A percentile compares a stretch with the other conserved stretches of the same genome.
phyloP scores from a whole-genome alignment of 1,140 invertebrate species.

The Penaeus chinensis region DNA sequence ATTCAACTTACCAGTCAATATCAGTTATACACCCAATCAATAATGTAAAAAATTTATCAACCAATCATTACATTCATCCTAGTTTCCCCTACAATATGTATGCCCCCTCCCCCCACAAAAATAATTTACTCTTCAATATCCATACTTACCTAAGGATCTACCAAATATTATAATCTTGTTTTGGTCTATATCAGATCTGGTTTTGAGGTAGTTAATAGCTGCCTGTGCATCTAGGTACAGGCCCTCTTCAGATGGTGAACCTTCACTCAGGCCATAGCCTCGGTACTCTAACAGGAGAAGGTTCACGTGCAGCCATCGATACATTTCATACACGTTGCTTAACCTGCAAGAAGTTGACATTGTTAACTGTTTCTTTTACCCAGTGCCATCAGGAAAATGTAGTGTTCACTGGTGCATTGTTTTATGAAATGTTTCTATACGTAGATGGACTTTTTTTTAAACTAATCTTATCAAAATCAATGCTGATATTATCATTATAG shows the following conservation, averaged over 20 bases:
- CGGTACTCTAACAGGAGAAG: conserved; percentile 92
- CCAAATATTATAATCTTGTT: conserved; percentile 93
- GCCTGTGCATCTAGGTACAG: conserved; percentile 89
- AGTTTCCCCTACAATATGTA: neutral
- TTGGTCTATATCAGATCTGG: conserved; percentile 84
- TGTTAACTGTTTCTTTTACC: too few species aligned
- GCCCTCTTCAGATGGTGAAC: conserved; percentile 86
- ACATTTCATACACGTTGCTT: conserved; percentile 82
- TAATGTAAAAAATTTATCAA: too few species aligned
- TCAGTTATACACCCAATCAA: too few species aligned
- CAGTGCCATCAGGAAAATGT: too few species aligned
- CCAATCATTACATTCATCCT: neutral
- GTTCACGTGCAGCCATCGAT: conserved; percentile 84
- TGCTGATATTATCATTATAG: too few species aligned
- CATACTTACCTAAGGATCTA: conserved; percentile 82
- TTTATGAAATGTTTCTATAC: too few species aligned
- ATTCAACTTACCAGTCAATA: too few species aligned
- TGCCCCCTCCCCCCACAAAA: neutral
- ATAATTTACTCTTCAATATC: neutral
- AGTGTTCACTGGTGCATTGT: too few species aligned
- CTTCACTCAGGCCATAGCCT: conserved; percentile 94
- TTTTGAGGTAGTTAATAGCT: conserved; percentile 85
- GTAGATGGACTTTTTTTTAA: too few species aligned
- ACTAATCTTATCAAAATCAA: too few species aligned
- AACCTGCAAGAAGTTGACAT: conserved; percentile 70